These are phyloP conservation scores for Margaritifera margaritifera DNA, from an alignment of 2,888 invertebrate genomes.

Conservation along the genomic window DNA sequence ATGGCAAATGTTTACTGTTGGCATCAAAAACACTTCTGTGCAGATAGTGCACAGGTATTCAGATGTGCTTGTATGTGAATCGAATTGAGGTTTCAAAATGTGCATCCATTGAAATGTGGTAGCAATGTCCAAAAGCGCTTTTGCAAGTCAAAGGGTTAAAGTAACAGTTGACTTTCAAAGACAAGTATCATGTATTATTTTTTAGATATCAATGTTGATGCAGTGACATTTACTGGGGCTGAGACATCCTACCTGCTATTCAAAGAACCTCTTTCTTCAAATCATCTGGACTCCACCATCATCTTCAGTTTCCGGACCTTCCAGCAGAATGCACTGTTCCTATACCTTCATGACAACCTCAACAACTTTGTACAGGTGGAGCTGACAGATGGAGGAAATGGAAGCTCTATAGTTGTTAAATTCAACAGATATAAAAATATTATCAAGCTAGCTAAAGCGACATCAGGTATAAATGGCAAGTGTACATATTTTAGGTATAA, in stretches of 20 bases:
- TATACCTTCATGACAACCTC: constrained; percentile 93
- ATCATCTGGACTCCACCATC: constrained; percentile 85
- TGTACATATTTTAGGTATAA: no score
- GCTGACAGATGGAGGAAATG: constrained; percentile 29
- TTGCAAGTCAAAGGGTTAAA: no score
- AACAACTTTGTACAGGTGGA: constrained; percentile 89
- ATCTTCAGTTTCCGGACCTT: constrained; percentile 93
- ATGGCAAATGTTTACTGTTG: no score
- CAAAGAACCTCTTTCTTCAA: constrained; percentile 78
- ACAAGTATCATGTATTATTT: constrained; percentile 7
- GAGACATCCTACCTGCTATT: constrained; percentile 81
- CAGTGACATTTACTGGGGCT: constrained; percentile 88
- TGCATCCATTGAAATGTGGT: no score
- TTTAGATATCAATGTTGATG: constrained; percentile 91
- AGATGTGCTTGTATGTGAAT: no score
- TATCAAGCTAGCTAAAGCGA: constrained; percentile 20
- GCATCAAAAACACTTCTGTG: no score
- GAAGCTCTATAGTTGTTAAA: constrained; percentile 40
- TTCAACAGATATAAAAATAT: constrained; percentile 33
- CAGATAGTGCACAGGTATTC: no score
- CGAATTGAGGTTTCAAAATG: no score
- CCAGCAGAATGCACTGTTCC: constrained; percentile 81
- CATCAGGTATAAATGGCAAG: constrained; percentile 14
- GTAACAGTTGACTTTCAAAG: not conserved
- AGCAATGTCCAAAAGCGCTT: no score